These are phyloP conservation scores for Misgurnus mizolepis DNA, from an alignment of 2,113 vertebrate genomes.

Conservation along the genomic window DNA sequence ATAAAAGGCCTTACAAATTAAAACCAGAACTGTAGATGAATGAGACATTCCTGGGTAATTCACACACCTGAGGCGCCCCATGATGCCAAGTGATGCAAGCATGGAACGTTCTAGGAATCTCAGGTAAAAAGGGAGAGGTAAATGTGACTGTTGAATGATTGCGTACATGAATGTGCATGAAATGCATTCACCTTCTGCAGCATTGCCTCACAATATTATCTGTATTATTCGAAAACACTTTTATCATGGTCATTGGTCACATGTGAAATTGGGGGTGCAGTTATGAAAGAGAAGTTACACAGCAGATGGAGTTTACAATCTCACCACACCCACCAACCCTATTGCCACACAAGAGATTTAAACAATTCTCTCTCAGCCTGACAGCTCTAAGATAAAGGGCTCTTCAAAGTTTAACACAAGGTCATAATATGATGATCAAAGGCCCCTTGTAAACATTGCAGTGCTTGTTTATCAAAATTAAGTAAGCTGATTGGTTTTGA, in stretches of 20 bases:
- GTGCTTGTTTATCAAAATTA: not conserved
- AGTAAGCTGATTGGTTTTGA: conserved; percentile 12
- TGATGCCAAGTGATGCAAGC: not conserved
- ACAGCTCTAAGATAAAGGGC: conserved; percentile 15
- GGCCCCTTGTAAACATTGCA: conserved; percentile 7
- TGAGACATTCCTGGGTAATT: conserved; percentile 2
- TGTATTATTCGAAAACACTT: not conserved
- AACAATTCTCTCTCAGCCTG: not conserved
- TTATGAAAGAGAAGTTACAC: conserved; percentile 12
- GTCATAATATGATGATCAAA: not conserved
- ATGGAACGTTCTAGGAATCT: conserved; percentile 22
- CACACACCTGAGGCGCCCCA: conserved; percentile 34
- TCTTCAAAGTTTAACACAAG: not conserved
- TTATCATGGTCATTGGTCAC: not conserved
- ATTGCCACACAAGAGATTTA: conserved; percentile 27
- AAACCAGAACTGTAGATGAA: not conserved
- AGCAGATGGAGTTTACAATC: conserved; percentile 7
- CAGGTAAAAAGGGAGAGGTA: not conserved
- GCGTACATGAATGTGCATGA: not conserved
- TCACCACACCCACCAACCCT: conserved; percentile 34
- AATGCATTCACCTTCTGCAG: not conserved
- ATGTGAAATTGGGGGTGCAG: not conserved
- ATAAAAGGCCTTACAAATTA: not conserved
- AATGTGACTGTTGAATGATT: not conserved
- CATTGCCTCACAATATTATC: not conserved